Evolutionary conservation across 2,888 invertebrate genomes (phyloP).

Genomic region (Gibbula magus): DNA sequence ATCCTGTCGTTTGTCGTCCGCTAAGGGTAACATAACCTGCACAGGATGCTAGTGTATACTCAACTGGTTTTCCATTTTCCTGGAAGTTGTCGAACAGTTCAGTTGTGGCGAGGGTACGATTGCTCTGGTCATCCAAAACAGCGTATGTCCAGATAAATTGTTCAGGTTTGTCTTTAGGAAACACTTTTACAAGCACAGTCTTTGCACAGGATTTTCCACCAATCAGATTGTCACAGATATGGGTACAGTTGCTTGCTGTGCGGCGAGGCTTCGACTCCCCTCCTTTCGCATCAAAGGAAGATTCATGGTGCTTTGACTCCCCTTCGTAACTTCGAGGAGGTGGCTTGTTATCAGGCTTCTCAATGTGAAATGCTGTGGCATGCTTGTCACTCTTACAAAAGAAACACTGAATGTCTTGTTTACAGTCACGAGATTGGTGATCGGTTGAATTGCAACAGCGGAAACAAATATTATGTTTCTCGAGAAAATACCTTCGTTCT

Average conservation of each 20-base stretch:
- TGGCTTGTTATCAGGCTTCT: background rate
- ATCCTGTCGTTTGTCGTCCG: constrained; percentile 27
- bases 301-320: background rate
- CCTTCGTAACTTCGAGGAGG: background rate
- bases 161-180: constrained; percentile 17
- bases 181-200: constrained; percentile 22
- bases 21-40: constrained; percentile 26
- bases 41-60: constrained; percentile 37
- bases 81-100: constrained; percentile 34
- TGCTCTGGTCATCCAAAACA: constrained; percentile 38
- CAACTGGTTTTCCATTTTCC: background rate
- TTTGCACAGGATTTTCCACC: constrained; percentile 33
- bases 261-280: background rate
- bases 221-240: constrained; percentile 24
- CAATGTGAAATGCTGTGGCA: constrained; percentile 31
- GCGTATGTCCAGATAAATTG: constrained; percentile 25
- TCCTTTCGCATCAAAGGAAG: background rate
- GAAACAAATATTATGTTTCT: constrained; percentile 39
- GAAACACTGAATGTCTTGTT: constrained; percentile 28
- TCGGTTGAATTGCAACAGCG: constrained; percentile 31
- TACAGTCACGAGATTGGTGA: constrained; percentile 31
- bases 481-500: too few species aligned
- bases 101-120: constrained; percentile 30
- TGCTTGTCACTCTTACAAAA: constrained; percentile 38
- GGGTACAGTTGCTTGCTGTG: constrained; percentile 8